Evolutionary conservation across 2,888 invertebrate species (phyloP).

Genomic region (Orthonevra nobilis): DNA sequence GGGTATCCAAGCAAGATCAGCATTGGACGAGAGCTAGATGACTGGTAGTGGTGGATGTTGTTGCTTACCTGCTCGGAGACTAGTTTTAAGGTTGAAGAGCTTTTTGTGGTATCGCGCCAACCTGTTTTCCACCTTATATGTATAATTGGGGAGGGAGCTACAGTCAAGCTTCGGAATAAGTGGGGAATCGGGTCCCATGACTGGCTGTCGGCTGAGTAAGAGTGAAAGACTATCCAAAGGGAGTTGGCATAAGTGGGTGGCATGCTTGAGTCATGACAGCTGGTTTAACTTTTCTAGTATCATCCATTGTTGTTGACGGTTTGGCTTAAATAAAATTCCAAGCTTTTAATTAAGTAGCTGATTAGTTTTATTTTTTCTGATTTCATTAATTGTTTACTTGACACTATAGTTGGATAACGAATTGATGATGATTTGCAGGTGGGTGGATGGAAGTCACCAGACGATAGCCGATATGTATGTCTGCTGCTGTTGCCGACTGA

Average conservation of each 20-base stretch:
- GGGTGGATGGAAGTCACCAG: constrained; percentile 29
- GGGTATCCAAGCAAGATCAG: constrained; percentile 27
- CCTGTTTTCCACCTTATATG: constrained; percentile 41
- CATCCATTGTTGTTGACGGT: constrained; percentile 61
- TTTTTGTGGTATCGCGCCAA: constrained; percentile 47
- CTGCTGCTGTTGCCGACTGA: too few species aligned
- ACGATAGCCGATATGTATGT: constrained; percentile 17
- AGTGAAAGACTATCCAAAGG: constrained; percentile 1
- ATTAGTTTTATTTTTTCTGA: constrained; percentile 14
- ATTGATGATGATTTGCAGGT: constrained; percentile 26
- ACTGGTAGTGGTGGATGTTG: constrained; percentile 8
- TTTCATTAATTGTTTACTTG: constrained; percentile 45
- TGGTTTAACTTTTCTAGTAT: constrained; percentile 30
- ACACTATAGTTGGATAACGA: constrained; percentile 39
- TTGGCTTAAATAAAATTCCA: constrained; percentile 22
- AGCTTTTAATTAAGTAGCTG: constrained; percentile 34
- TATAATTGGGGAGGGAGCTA: constrained; percentile 38
- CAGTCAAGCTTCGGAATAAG: constrained; percentile 25
- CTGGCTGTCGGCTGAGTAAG: constrained; percentile 31
- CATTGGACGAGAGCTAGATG: constrained; percentile 52
- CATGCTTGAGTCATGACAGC: constrained; percentile 35
- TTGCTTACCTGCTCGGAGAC: constrained; percentile 44
- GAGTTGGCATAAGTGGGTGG: constrained; percentile 19
- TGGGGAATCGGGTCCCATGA: constrained; percentile 20
- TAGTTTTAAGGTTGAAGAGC: constrained; percentile 46